Base-by-base conservation (phyloP, 2,888 invertebrate genomes). In the Drosophila silvestris region DNA sequence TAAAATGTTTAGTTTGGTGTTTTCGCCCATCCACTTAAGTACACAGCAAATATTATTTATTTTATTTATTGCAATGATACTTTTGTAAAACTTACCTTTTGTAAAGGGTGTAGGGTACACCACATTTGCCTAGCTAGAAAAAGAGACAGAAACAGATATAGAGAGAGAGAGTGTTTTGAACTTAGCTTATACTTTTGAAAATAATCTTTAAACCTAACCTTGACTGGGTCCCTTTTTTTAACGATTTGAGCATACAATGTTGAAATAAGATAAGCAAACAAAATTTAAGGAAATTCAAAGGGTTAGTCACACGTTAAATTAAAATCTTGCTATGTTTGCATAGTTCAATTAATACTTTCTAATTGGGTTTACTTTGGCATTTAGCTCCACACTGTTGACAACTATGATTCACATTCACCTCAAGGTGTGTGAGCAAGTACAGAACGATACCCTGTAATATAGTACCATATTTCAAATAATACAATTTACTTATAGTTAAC, bases 371-470 rank as follows among this genome's bases (percentile, higher is more conserved):
- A 47, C 16, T 26, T 9, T 47, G 47, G 3, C 47, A 26, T 47
- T 44, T 44, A 22, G 22, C 2, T 22, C 22, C 12, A 22, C 22
- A 22, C 41, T 47, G 47, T 47, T 47, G 14, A 22, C 16, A 26
- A 5, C 26, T 14, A 47, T 26, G 26, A 26, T 26, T 47, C 47
- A 22, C 47, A 26, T 16, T 9, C 7, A 2, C 9, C 47, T 47
- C 26, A 16, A 16, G 26, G 16, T 26, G 28, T 28, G 5, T 6
- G 19, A 19, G 12, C 28, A 35, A 4, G 3, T 10, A 10, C 6
- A 4, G 4, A 35, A 4, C 2, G 10, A 67, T 67, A 44, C 66
- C 26, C 66, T 53, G 52, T 52, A 41, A 41, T 9, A 28, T 4
- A 6, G 5, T 35, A 0, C 2, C 2, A 16, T 26, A 47, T 9